These are phyloP conservation scores for Coremacera marginata DNA, from an alignment of 2,888 invertebrate species.

Conservation along the genomic window DNA sequence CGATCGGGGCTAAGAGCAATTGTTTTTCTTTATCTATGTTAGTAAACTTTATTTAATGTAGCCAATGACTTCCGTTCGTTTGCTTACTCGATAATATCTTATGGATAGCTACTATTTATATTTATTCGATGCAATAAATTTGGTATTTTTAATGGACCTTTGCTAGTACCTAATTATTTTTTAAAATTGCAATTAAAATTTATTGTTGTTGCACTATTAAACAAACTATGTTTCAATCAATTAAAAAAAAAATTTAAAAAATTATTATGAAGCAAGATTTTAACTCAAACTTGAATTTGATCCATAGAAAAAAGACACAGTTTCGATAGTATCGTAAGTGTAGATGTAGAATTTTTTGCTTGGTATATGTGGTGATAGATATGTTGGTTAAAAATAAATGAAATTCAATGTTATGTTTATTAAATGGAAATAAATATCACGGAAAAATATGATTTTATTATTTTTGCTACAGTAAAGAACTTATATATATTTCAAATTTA, in stretches of 20 bases:
- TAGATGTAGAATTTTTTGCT: too few relatives aligned
- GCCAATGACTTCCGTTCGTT: constrained; percentile 14
- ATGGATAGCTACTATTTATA: background rate
- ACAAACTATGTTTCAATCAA: background rate
- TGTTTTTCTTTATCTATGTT: background rate
- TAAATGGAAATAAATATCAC: too few relatives aligned
- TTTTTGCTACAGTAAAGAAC: too few relatives aligned
- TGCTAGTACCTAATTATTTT: background rate
- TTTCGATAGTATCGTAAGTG: too few relatives aligned
- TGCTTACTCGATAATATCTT: background rate
- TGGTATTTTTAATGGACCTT: constrained; percentile 3
- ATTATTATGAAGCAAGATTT: too few relatives aligned
- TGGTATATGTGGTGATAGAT: too few relatives aligned
- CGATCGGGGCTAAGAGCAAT: background rate
- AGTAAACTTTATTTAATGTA: constrained; percentile 1
- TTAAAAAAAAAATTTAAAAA: constrained; percentile 31
- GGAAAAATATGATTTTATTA: too few relatives aligned
- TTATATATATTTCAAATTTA: too few relatives aligned
- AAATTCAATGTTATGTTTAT: too few relatives aligned
- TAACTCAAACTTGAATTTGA: too few relatives aligned
- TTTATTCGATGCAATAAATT: constrained; percentile 24
- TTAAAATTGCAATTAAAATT: background rate
- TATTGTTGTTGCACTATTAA: background rate
- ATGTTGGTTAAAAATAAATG: too few relatives aligned
- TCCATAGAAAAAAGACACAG: too few relatives aligned